Evolutionary conservation across 2,797 vertebrate species (phyloP).

Genomic region (Adelosebastes latens): DNA sequence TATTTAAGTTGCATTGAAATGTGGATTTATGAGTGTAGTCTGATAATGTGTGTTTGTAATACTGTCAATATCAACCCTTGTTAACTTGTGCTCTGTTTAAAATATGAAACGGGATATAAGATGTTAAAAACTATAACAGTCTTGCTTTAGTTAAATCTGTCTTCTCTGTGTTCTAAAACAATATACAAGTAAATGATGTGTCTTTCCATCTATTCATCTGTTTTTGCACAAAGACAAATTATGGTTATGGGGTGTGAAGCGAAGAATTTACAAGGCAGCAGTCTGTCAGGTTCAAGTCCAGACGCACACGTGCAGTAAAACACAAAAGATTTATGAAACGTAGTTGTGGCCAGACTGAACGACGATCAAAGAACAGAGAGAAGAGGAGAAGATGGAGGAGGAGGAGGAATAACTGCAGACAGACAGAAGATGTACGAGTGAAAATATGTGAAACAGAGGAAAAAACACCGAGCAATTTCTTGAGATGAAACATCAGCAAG

Average conservation of each 20-base stretch:
- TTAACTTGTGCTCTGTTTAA: background rate
- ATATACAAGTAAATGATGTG: background rate
- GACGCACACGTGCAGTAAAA: background rate
- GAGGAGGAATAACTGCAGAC: background rate
- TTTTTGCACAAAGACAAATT: background rate
- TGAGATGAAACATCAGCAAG: slow-evolving; percentile 43
- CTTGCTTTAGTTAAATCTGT: background rate
- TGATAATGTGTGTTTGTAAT: background rate
- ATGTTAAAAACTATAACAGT: background rate
- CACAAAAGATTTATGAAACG: background rate
- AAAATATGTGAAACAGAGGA: accelerated
- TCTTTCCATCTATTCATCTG: background rate
- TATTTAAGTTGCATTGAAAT: background rate
- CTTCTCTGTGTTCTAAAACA: background rate
- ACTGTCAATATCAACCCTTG: background rate
- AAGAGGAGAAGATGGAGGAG: background rate
- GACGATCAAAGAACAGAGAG: slow-evolving; percentile 7
- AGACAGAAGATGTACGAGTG: background rate
- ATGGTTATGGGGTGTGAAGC: background rate
- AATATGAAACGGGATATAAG: background rate
- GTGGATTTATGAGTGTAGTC: background rate
- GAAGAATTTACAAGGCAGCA: background rate
- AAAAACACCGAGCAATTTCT: background rate
- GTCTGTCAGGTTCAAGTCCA: background rate
- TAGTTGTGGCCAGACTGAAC: background rate